Evolutionary conservation across 2,797 vertebrate species (phyloP), one percentile per base, ranked within the genome.

Genomic region (Cossypha niveicapilla): DNA sequence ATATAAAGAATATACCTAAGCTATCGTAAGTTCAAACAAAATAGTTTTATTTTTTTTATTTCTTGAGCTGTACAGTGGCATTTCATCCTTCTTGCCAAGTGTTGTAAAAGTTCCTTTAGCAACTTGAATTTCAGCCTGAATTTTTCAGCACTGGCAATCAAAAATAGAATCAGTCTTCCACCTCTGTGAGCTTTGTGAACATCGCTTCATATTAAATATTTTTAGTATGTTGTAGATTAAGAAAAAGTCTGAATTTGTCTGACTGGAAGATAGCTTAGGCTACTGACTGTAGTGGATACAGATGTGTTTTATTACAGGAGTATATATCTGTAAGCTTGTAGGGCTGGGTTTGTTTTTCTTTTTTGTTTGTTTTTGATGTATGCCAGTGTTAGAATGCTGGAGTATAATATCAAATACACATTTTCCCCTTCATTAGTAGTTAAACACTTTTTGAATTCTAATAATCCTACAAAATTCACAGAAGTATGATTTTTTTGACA

Each of bases 61-160:
- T 96, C 68, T 87, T 89, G 71, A 85, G 75, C 65, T 67, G 72
- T 89, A 91, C 96, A 91, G 91, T 92, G 95, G 94, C 94, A 89
- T 96, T 93, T 91, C 50, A 61, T 83, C 18, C 57, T 34, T 77
- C 42, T 28, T 73, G 89, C 94, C 92, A 96, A 92, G 51, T 44
- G 75, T 68, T 88, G 68, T 92, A 87, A 83, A 94, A 80, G 63
- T 93, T 92, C 45, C 73, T 94, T 83, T 71, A 80, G 84, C 53
- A 93, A 68, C 54, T 93, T 95, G 87, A 93, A 45, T 94, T 96
- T 89, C 84, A 89, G 42, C 72, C 81, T 94, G 84, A 85, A 74
- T 89, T 93, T 89, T 92, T 87, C 85, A 89, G 71, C 2, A 13
- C 7, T 94, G 84, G 68, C 75, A 92, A 80, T 91, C 48, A 71